These are phyloP conservation scores for Pseudomugil tenellus DNA, from an alignment of 2,797 vertebrate species.

Conservation along the genomic window DNA sequence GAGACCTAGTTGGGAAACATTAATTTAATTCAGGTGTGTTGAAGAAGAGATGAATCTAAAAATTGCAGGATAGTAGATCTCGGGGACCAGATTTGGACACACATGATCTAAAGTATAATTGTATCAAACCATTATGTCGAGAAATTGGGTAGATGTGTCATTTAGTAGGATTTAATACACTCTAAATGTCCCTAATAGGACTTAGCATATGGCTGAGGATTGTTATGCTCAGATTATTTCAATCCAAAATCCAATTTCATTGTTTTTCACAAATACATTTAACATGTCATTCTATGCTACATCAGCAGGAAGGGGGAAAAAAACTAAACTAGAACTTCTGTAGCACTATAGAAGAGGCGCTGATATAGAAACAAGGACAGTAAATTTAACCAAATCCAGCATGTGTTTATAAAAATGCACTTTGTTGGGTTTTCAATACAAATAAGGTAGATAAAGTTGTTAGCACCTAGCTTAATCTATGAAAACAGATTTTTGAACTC, in stretches of 20 bases:
- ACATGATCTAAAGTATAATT: background rate
- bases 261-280: background rate
- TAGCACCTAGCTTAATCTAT: background rate
- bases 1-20: too few species aligned
- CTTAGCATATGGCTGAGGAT: background rate
- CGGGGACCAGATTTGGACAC: too few species aligned
- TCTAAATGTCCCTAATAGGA: background rate
- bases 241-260: background rate
- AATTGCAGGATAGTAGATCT: too few species aligned
- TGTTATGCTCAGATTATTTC: background rate
- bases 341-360: too few species aligned
- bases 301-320: too few species aligned
- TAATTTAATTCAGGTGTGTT: too few species aligned
- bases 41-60: too few species aligned
- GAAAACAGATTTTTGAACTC: background rate
- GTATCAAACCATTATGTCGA: background rate
- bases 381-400: too few species aligned
- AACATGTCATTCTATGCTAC: background rate
- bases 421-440: too few species aligned
- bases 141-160: background rate
- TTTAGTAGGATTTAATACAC: background rate
- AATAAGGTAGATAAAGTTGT: too few species aligned
- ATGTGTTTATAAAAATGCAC: too few species aligned
- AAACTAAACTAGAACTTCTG: background rate
- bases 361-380: too few species aligned